Conservation (phyloP, 2,113 vertebrate genomes). For the Oenanthe oenanthe region DNA sequence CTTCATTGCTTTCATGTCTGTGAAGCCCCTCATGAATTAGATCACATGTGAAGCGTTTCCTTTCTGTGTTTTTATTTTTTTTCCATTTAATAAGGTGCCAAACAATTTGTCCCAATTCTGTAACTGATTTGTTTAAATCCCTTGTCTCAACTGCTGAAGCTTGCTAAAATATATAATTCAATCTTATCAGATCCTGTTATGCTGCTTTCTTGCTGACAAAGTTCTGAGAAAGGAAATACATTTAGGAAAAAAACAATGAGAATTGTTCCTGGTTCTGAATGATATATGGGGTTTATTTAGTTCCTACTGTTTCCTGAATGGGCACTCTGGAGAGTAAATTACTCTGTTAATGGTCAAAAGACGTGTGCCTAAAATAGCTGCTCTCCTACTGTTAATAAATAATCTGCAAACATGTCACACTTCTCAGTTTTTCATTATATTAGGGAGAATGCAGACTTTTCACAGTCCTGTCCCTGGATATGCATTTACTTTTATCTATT, state of each 20-base stretch:
- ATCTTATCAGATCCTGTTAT: neutral
- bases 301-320: slow-evolving; percentile 61
- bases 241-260: slow-evolving; percentile 54
- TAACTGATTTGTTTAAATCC: neutral
- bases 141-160: neutral
- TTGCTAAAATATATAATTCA: slow-evolving; percentile 18
- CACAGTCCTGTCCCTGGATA: neutral
- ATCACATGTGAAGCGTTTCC: neutral
- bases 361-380: slow-evolving; percentile 39
- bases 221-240: slow-evolving; percentile 58
- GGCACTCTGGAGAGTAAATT: slow-evolving; percentile 62
- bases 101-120: neutral
- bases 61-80: neutral
- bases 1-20: neutral
- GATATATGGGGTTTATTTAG: slow-evolving; percentile 63
- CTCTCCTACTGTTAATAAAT: slow-evolving; percentile 55
- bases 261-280: slow-evolving; percentile 52
- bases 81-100: neutral
- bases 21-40: neutral
- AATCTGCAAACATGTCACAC: slow-evolving; percentile 26
- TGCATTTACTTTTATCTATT: neutral
- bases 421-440: slow-evolving; percentile 33
- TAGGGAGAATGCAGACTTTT: neutral
- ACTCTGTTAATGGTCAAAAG: slow-evolving; percentile 61
- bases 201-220: slow-evolving; percentile 44